Evolutionary conservation across 2,113 vertebrate genomes (phyloP).

Genomic region (Ammodytes marinus): DNA sequence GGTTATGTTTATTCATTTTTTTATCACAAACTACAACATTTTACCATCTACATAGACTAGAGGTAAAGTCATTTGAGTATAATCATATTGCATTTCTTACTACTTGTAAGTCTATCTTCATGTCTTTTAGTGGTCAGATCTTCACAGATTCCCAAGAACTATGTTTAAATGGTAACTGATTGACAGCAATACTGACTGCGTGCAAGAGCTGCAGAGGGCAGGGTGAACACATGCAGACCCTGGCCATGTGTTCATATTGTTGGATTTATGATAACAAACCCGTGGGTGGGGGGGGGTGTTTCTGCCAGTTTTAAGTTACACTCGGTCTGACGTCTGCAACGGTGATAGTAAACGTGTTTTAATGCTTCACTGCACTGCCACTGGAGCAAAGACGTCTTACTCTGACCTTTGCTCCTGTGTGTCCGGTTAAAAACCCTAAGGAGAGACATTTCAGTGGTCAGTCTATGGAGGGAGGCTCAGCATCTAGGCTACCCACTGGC

Average conservation of each 20-base stretch:
- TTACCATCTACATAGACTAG: neutral
- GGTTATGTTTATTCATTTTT: neutral
- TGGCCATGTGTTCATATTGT: neutral
- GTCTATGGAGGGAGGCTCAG: neutral
- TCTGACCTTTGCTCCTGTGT: constrained; percentile 73
- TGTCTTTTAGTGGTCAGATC: neutral
- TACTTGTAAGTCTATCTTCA: neutral
- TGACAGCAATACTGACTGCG: constrained; percentile 2
- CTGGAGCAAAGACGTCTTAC: constrained; percentile 7
- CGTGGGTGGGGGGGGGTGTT: neutral
- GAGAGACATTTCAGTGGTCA: neutral
- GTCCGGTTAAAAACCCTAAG: constrained; percentile 65
- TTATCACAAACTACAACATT: neutral
- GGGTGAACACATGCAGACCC: neutral
- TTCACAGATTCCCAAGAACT: neutral
- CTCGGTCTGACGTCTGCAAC: constrained; percentile 30
- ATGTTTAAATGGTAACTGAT: constrained; percentile 18
- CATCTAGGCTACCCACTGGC: neutral
- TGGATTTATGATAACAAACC: constrained; percentile 24
- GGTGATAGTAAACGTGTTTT: constrained; percentile 44
- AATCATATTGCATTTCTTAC: neutral
- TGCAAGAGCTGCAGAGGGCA: neutral
- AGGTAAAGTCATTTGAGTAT: neutral
- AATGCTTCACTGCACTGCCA: constrained; percentile 49
- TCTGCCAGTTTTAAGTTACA: neutral